Conservation (phyloP, 1,140 invertebrate genomes). For the Cyrtorhinus lividipennis region DNA sequence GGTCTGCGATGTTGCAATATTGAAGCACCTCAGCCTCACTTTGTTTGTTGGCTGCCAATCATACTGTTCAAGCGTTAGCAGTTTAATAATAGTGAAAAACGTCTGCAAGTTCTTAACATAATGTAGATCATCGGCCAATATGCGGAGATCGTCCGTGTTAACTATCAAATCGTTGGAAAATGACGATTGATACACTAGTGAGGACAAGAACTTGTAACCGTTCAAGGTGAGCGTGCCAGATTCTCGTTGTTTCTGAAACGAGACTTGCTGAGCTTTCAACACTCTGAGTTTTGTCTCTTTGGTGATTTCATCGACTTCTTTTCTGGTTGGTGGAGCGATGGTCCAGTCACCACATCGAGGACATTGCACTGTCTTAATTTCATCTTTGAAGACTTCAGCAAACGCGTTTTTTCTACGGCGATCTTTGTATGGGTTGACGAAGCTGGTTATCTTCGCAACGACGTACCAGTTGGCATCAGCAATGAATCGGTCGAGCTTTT, state of each 20-base stretch:
- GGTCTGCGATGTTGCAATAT: not conserved
- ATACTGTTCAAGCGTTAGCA: not conserved
- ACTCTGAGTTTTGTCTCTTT: not conserved
- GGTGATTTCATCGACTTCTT: slow-evolving; percentile 7
- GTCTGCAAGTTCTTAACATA: not conserved
- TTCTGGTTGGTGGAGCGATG: not conserved
- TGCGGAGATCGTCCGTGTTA: not conserved
- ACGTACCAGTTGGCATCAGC: slow-evolving; percentile 12
- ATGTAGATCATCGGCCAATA: not conserved
- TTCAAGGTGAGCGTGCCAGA: not conserved
- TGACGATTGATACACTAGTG: not conserved
- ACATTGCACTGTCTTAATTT: slow-evolving; percentile 3
- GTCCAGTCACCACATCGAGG: not conserved
- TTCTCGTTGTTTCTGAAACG: not conserved
- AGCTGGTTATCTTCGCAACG: not conserved
- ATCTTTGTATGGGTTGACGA: slow-evolving; percentile 2
- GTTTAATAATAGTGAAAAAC: not conserved
- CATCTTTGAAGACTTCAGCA: slow-evolving; percentile 5
- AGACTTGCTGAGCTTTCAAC: slow-evolving; percentile 5
- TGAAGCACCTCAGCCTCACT: not conserved
- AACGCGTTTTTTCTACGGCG: not conserved
- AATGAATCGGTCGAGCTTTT: slow-evolving; percentile 6
- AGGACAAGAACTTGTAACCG: not conserved
- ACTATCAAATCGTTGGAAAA: not conserved
- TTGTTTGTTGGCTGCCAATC: not conserved